These are phyloP conservation scores for Eucera pruinosa DNA, from an alignment of 2,888 invertebrate species.

Conservation along the genomic window DNA sequence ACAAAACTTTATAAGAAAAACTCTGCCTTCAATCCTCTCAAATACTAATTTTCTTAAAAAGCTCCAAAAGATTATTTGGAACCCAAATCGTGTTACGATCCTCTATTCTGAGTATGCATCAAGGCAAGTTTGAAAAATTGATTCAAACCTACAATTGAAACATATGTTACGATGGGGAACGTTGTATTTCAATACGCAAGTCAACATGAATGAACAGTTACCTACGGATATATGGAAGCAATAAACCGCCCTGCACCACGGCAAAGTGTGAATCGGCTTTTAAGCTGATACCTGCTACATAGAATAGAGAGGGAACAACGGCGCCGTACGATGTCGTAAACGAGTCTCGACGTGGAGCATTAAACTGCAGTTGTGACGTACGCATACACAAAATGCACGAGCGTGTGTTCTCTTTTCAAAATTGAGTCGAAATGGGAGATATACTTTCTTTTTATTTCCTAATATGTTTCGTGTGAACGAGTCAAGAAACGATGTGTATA, in stretches of 20 bases:
- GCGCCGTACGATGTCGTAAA: slow-evolving; percentile 63
- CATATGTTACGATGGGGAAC: slow-evolving; percentile 38
- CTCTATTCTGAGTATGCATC: slow-evolving; percentile 2
- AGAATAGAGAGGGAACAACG: slow-evolving; percentile 55
- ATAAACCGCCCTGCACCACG: slow-evolving; percentile 51
- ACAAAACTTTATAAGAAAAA: too few species aligned
- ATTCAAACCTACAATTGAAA: slow-evolving; percentile 43
- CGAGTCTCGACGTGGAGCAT: slow-evolving; percentile 56
- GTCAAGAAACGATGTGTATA: not conserved
- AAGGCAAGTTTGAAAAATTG: slow-evolving; percentile 47
- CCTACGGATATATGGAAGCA: slow-evolving; percentile 56
- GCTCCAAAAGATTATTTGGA: slow-evolving; percentile 2
- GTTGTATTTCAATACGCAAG: slow-evolving; percentile 38
- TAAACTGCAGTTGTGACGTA: slow-evolving; percentile 50
- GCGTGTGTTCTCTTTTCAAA: slow-evolving; percentile 35
- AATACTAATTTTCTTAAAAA: too few species aligned
- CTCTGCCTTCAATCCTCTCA: too few species aligned
- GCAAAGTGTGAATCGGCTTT: slow-evolving; percentile 60
- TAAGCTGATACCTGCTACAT: slow-evolving; percentile 65
- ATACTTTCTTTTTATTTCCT: not conserved
- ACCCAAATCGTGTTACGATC: not conserved
- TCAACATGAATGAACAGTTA: slow-evolving; percentile 55
- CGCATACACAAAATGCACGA: slow-evolving; percentile 48
- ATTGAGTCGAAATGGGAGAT: slow-evolving; percentile 20
- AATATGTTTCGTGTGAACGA: not conserved